Base-by-base conservation (phyloP, 2,888 invertebrate genomes). In the Helleia helle region DNA sequence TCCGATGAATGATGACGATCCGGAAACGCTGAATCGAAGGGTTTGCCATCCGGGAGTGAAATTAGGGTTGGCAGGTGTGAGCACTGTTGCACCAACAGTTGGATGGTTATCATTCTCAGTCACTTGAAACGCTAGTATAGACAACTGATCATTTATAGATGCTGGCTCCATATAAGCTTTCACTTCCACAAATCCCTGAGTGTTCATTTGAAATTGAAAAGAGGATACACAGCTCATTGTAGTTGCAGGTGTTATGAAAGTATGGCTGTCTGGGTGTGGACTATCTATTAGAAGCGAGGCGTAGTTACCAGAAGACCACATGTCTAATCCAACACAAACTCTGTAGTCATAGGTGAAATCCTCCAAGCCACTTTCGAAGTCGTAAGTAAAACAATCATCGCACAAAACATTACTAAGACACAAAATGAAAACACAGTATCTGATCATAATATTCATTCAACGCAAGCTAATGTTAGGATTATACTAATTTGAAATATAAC, bases 141-240 rank as follows among this genome's bases (percentile, higher is more conserved):
- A 30, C 6, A 40, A 11, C 30, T 34, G 26, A 15, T 40, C 40
- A 27, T 4, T 8, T 9, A 3, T 9, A 3, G 31, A 9, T 4
- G 40, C 34, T 8, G 40, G 40, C 11, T 31, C 31, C 31, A 40
- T 40, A 26, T 34, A 40, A 31, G 26, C 11, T 26, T 40, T 40
- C 3, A 40, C 40, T 18, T 40, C 40, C 14, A 40, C 15, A 27
- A 26, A 15, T 17, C 40, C 40, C 13, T 11, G 26, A 2, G 26
- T 26, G n/a, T 30, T 22, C 26, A 40, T 40, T 12, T 11, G 34
- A 34, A 36, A 40, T n/a, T 12, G 5, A 40, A 25, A 40, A 2
- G 40, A 36, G 8, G 34, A 17, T 4, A 31, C 25, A 5, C 40
- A 40, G 11, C 34, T 40, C 17, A 40, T 13, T 4, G 18, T n/a